Evolutionary conservation across 2,797 vertebrate species (phyloP).

Genomic region (Sebastes minor): DNA sequence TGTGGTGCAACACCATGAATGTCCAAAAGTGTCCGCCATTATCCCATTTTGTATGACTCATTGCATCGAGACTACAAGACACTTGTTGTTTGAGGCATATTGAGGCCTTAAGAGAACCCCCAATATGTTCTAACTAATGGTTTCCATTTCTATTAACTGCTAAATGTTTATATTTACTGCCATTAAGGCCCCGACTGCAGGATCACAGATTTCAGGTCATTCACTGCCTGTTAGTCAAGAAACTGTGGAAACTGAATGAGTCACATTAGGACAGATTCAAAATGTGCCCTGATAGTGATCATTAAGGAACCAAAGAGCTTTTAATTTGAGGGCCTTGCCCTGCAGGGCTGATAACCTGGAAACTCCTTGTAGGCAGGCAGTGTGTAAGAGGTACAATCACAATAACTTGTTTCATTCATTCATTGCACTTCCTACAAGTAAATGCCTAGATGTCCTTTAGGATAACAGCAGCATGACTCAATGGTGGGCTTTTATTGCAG

Average conservation of each 20-base stretch:
- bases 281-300: conserved; percentile 23
- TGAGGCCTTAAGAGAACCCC: not conserved
- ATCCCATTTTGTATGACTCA: not conserved
- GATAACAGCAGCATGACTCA: conserved; percentile 5
- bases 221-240: not conserved
- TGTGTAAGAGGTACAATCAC: not conserved
- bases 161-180: not conserved
- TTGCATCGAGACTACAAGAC: not conserved
- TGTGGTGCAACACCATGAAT: not conserved
- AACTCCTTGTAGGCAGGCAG: not conserved
- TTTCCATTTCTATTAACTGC: not conserved
- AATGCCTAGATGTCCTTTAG: not conserved
- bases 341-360: not conserved
- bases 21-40: not conserved
- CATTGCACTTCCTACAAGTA: not conserved
- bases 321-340: not conserved
- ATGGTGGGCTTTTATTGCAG: not conserved
- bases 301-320: not conserved
- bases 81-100: not conserved
- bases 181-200: not conserved
- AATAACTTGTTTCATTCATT: conserved; percentile 5
- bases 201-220: conserved; percentile 1
- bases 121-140: not conserved
- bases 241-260: conserved; percentile 1
- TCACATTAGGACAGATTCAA: conserved; percentile 8